Base-by-base conservation (phyloP, 2,113 vertebrate genomes). In the Oryzias javanicus region DNA sequence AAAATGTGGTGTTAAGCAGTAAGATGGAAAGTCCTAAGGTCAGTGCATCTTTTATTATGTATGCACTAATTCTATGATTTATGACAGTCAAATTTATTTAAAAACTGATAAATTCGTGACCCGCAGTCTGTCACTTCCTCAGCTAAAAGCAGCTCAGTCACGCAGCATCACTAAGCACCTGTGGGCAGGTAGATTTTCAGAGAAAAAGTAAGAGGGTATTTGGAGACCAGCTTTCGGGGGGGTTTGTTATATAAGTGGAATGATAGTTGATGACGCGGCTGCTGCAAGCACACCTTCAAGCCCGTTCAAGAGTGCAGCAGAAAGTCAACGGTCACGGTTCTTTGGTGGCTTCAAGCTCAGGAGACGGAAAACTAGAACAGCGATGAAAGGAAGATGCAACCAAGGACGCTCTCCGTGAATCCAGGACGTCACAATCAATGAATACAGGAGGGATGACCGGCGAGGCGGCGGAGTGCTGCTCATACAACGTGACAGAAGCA, bases 221-320 rank as follows among this genome's bases (percentile, higher is more conserved):
- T 68, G 40, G 46, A 65, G 67, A 77, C 52, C 56, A 77, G 61
- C 61, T 47, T 55, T 60, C 64, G 65, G 74, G 22, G 22, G 61
- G 59, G 50, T 50, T 62, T 76, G 42, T 25, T 18, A 75, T 35
- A 15, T 52, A 60, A 77, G 50, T 64, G 62, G 64, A 67, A 18
- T 54, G 57, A 55, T 52, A 49, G 20, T 55, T 17, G 6, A 29
- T 42, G 57, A 54, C 44, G 13, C 42, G 64, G 49, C 66, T 74
- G 63, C 70, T 78, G 65, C 68, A 55, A 56, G 15, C 17, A 20
- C 64, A 56, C 13, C 20, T 49, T 62, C 66, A 62, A 41, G 8
- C 56, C 17, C 42, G 27, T 35, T 42, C n/a, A 42, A 68, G 51
- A 75, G 64, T 42, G 47, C 1, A 73, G 68, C 55, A 57, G 41